Evolutionary conservation across 2,113 vertebrate species (phyloP).

Genomic region (Sarotherodon lohbergeri): DNA sequence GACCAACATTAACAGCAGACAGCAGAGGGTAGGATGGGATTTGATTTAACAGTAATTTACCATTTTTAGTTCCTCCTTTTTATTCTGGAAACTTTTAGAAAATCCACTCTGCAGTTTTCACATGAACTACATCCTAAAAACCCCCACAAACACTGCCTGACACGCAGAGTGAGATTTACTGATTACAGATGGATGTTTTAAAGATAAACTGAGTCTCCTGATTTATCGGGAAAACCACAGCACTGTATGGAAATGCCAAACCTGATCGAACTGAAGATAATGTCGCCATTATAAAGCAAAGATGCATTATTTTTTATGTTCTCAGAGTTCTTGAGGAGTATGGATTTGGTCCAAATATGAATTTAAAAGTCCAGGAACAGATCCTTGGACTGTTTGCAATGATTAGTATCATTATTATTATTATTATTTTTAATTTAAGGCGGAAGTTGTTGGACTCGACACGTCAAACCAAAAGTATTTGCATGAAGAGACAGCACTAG

Average conservation of each 20-base stretch:
- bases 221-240: not conserved
- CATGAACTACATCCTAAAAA: not conserved
- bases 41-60: not conserved
- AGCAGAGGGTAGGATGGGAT: not conserved
- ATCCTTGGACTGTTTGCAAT: not conserved
- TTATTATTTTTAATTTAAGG: not conserved
- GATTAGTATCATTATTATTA: rapidly evolving
- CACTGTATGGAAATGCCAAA: not conserved
- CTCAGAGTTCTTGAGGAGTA: rapidly evolving
- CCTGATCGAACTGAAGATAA: not conserved
- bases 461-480: not conserved
- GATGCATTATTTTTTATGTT: rapidly evolving
- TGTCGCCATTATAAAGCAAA: not conserved
- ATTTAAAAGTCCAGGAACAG: not conserved
- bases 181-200: not conserved
- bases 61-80: not conserved
- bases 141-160: not conserved
- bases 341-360: not conserved
- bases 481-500: rapidly evolving
- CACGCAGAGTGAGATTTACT: not conserved
- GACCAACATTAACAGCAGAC: not conserved
- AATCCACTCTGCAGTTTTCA: not conserved
- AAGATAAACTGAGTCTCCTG: not conserved
- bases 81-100: not conserved
- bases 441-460: not conserved